phyloP scores from a whole-genome alignment of 2,888 invertebrate genomes.

The Sialis fuliginosa region DNA sequence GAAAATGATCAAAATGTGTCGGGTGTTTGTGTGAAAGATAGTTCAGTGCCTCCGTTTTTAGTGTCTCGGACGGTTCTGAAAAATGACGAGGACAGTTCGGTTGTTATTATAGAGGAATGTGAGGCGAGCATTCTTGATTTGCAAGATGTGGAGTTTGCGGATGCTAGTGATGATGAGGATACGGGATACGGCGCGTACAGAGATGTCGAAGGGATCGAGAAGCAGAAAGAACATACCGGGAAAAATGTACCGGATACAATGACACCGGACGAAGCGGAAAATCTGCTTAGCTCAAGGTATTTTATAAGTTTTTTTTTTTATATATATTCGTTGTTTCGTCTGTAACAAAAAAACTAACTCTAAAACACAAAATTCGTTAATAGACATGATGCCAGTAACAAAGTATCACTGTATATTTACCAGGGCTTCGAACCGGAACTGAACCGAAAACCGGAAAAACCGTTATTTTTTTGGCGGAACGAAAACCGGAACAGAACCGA shows the following conservation, averaged over 20 bases:
- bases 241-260: conserved; percentile 35
- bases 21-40: conserved; percentile 3
- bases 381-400: too few relatives aligned
- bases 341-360: too few relatives aligned
- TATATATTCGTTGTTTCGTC: too few relatives aligned
- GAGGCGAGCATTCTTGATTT: conserved; percentile 35
- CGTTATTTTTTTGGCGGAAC: too few relatives aligned
- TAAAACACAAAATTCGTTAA: too few relatives aligned
- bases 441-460: too few relatives aligned
- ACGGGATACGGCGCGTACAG: conserved; percentile 11
- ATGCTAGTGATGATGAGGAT: conserved; percentile 33
- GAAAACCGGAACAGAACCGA: too few relatives aligned
- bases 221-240: conserved; percentile 18
- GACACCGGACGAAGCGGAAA: conserved; percentile 80
- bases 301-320: too few relatives aligned
- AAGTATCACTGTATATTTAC: too few relatives aligned
- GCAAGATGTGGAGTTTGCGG: conserved; percentile 36
- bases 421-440: too few relatives aligned
- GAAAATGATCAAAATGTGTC: conserved; percentile 8
- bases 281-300: conserved; percentile 69
- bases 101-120: conserved; percentile 19
- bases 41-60: conserved; percentile 18
- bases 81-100: background rate
- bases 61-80: conserved; percentile 11
- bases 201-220: conserved; percentile 14